Conservation (phyloP, 53 echinoderm and acorn worm genomes). For the Holothuria leucospilota region DNA sequence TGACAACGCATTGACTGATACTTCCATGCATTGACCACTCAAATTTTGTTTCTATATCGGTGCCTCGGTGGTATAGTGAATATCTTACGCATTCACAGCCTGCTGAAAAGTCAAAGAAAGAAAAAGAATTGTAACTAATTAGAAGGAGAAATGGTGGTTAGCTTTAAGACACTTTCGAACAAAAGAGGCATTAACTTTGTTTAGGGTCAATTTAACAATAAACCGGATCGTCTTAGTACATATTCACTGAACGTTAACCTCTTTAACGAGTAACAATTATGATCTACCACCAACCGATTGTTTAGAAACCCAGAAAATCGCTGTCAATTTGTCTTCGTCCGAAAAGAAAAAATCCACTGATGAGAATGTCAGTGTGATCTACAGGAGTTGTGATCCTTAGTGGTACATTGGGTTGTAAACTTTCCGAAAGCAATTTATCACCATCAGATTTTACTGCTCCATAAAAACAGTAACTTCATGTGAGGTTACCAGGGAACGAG, state of each 20-base stretch:
- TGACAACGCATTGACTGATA: not conserved
- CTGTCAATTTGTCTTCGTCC: not conserved
- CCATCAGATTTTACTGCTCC: not conserved
- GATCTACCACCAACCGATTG: not conserved
- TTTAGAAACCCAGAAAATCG: not conserved
- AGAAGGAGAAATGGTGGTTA: too few relatives aligned
- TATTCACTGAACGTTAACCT: not conserved
- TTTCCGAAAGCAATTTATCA: constrained; percentile 9
- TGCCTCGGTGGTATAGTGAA: not conserved
- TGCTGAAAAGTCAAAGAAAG: not conserved
- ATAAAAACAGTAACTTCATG: not conserved
- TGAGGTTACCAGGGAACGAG: constrained; percentile 3
- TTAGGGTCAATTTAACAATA: constrained; percentile 9
- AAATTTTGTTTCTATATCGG: not conserved
- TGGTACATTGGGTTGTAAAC: not conserved
- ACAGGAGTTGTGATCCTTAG: too few relatives aligned
- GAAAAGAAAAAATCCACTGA: not conserved
- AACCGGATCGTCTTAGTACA: not conserved
- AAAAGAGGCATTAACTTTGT: not conserved
- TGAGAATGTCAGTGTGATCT: constrained; percentile 1
- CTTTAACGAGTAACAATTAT: not conserved
- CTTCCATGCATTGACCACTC: not conserved
- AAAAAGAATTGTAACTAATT: too few relatives aligned
- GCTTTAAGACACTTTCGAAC: too few relatives aligned
- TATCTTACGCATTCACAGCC: not conserved